phyloP scores from a whole-genome alignment of 2,888 invertebrate species.

The Xestia sexstrigata region DNA sequence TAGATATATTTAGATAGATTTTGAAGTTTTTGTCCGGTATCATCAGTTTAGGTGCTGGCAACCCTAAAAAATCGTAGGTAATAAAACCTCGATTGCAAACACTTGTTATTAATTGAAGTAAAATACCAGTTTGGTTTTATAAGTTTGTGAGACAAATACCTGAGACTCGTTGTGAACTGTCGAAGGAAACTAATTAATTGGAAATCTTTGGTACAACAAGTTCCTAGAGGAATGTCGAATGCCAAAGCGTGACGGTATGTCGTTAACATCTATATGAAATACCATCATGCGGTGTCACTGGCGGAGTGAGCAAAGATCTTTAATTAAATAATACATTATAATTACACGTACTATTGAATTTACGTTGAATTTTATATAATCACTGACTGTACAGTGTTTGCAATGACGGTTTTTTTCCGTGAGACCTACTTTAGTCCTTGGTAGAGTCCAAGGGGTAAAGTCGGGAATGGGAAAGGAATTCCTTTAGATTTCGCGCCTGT shows the following conservation, averaged over 20 bases:
- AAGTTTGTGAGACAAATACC: conserved; percentile 34
- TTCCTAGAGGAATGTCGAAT: conserved; percentile 48
- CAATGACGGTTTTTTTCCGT: neutral
- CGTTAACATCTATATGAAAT: conserved; percentile 56
- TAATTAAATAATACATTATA: conserved; percentile 31
- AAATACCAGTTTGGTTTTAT: conserved; percentile 35
- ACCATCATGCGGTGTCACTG: conserved; percentile 20
- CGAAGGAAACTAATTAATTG: conserved; percentile 51
- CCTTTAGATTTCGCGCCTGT: neutral
- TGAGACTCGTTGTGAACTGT: conserved; percentile 32
- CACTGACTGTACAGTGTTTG: neutral
- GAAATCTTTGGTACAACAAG: conserved; percentile 51
- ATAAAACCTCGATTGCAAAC: conserved; percentile 17
- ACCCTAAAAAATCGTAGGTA: neutral
- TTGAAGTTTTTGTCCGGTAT: neutral
- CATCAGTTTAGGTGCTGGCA: neutral
- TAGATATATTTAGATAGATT: too few relatives aligned
- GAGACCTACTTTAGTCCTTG: neutral
- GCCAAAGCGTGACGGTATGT: conserved; percentile 42
- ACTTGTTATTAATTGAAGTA: conserved; percentile 35
- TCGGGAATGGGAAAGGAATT: neutral
- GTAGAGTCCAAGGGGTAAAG: too few relatives aligned
- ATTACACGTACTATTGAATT: conserved; percentile 2
- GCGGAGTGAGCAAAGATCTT: conserved; percentile 20
- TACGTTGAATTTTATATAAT: neutral